Evolutionary conservation across 2,797 vertebrate species (phyloP), one percentile per base, ranked within the genome.

Genomic region (Oreochromis grahami): DNA sequence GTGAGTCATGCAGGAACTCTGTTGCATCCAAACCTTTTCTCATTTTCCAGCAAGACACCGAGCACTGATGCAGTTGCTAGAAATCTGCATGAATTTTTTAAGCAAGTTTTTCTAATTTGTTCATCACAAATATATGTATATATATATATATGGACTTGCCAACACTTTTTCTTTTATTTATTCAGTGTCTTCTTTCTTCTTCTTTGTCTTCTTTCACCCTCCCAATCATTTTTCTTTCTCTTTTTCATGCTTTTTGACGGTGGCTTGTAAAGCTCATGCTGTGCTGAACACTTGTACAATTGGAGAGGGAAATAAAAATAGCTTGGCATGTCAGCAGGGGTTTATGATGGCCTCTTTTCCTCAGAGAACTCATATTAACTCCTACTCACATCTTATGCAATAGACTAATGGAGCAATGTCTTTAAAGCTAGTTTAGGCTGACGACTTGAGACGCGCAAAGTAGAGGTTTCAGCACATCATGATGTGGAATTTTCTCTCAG

Each of bases 291-390:
- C 86, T 87, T 80, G 81, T 76, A 85, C 80, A 85, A 86, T 90
- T 87, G 83, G 77, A 79, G 90, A 87, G 79, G 76, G 87, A 90
- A 93, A 94, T 94, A 93, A 93, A 94, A 94, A 94, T 95, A 95
- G 93, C 93, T 84, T 85, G 83, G 90, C 83, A 88, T 91, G 89
- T 91, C 93, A 92, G 93, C 89, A 83, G 93, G 93, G 90, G 92
- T 92, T 94, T 88, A 85, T 91, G 89, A 93, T 94, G 91, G 91
- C 91, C 89, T 92, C 87, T 90, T 92, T 93, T 90, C 92, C 91
- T 92, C 81, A 29, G 91, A 94, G 92, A 93, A 87, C 89, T 89
- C 85, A 72, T 88, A 89, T 86, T 89, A 93, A 83, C 78, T 86
- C 79, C 86, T 84, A 38, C 82, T 78, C 86, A 87, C 87, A 83